Evolutionary conservation across 2,113 vertebrate species (phyloP), one percentile per base, ranked within the genome.

Genomic region (Chamaea fasciata): DNA sequence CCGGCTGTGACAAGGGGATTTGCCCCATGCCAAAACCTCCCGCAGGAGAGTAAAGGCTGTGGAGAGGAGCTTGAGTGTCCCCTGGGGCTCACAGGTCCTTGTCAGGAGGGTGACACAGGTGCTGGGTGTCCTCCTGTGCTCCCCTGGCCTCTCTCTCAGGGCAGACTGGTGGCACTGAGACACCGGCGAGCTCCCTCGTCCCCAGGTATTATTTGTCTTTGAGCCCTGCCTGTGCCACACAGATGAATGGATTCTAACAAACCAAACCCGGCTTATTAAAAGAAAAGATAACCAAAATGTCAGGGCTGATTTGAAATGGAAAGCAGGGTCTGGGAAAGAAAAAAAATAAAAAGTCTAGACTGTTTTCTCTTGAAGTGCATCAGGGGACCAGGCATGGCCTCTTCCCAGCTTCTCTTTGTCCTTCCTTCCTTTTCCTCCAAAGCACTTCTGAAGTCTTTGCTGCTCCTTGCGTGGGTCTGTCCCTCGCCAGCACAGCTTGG

Each of bases 251-350:
- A 44, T 75, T 93, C 82, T 67, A 71, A 87, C 63, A 95, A 73
- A 78, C 71, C 52, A 42, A 90, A 86, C 41, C 55, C 50, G 64
- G 67, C 52, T 87, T 91, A 87, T 87, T 84, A 41, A 89, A 96
- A 82, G 35, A 37, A 64, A 67, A 62, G 92, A 73, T 77, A 87
- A 81, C 89, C 64, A 62, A 89, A 73, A 46, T 42, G 74, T 67
- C 78, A 91, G 67, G 42, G 55, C 42, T 89, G 75, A 94, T 94
- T 94, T 91, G 78, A 95, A 95, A 94, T 67, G 83, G 83, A 95
- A 94, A 96, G 39, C 33, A 77, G 50, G 42, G 69, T 28, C 83
- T 44, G 57, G 35, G 37, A 15, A 18, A 37, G 28, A 50, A 64
- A 64, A 60, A 53, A 27, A 37, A 30, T 35, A 30, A 75, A 30